Percentiles rank a stretch among this genome's conserved stretches.
These are phyloP conservation scores for Progne subis DNA, from an alignment of 2,113 vertebrate species.

Conservation along the genomic window DNA sequence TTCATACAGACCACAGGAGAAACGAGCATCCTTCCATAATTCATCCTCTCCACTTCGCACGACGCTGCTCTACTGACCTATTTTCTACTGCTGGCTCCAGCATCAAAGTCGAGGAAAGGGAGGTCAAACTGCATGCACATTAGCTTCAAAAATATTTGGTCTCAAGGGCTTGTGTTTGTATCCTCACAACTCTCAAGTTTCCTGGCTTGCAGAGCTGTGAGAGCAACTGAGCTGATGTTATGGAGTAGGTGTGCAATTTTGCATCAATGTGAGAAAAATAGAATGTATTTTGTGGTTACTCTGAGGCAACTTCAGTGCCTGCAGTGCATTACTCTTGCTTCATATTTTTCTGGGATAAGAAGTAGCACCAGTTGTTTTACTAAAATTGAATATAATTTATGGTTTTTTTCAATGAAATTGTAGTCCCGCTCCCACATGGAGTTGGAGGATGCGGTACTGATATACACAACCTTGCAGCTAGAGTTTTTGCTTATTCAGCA, in stretches of 20 bases:
- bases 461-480: not conserved
- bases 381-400: not conserved
- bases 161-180: not conserved
- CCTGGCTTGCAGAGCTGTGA: not conserved
- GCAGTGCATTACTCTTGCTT: not conserved
- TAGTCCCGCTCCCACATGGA: not conserved
- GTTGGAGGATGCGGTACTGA: not conserved
- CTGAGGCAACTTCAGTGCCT: not conserved
- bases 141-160: not conserved
- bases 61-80: slow-evolving; percentile 23
- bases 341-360: not conserved
- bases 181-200: not conserved
- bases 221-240: not conserved
- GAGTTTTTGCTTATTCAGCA: not conserved
- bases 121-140: not conserved
- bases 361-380: not conserved
- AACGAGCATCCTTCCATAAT: not conserved
- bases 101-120: not conserved
- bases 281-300: not conserved
- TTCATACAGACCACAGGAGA: not conserved
- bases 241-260: not conserved
- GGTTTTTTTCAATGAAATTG: not conserved
- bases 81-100: not conserved
- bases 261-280: not conserved
- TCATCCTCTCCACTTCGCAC: not conserved